Base-by-base conservation (phyloP, 2,888 invertebrate genomes). In the Agapostemon virescens region DNA sequence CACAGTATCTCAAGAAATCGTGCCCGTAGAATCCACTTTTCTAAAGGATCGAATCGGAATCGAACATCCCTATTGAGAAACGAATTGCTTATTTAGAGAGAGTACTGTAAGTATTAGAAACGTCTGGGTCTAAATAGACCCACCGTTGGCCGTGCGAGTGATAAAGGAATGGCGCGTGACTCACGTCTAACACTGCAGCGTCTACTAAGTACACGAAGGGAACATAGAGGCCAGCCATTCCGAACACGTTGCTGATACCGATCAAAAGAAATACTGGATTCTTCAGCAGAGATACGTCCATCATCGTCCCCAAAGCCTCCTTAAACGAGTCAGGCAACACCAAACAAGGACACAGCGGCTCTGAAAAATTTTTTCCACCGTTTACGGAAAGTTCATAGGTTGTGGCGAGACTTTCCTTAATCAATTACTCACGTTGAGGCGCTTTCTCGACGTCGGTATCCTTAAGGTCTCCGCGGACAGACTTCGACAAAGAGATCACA, bases 141-240 rank as follows among this genome's bases (percentile, higher is more conserved):
- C 9, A 49, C 49, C 49, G n/a, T n/a, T 49, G n/a, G 3, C 49
- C 0, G n/a, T 2, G 49, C n/a, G n/a, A 49, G n/a, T 4, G 7
- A n/a, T n/a, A 49, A n/a, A 20, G 9, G 20, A 33, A 7, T 6
- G 30, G 66, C 52, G 13, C 30, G 68, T 67, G 72, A 93, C 95
- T 94, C 93, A 96, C 96, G 90, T 96, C 95, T 75, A 94, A 92
- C 79, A 93, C 94, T 17, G 97, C 97, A 73, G 96, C 96, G 88
- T 98, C 97, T 36, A 98, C 97, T 74, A 99, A 95, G 92, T 98
- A 99, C 69, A 98, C 97, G 93, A 98, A 99, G 55, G 99, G 99
- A 86, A 99, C 97, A 93, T 98, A 98, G 74, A 99, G 95, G 85
- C 99, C 99, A 73, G 98, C 97, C 97, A 99, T 98, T 88, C 99